phyloP scores from a whole-genome alignment of 2,113 vertebrate species.

The Dermatemys mawii region DNA sequence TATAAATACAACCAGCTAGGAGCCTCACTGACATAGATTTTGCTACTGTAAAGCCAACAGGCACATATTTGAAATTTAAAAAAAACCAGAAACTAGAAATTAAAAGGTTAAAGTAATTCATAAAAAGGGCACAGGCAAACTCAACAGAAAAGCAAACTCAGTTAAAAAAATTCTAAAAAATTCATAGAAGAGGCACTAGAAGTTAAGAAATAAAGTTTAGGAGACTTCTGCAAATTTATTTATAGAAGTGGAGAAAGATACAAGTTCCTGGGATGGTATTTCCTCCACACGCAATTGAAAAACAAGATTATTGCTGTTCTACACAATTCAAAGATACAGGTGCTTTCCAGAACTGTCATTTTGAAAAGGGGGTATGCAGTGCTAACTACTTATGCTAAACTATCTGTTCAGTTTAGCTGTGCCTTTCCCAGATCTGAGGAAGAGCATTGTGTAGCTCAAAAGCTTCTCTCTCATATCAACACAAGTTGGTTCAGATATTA shows the following conservation, averaged over 20 bases:
- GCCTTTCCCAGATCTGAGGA: neutral
- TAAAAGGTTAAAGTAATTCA: neutral
- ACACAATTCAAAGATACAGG: neutral
- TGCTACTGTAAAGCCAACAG: neutral
- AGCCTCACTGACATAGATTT: neutral
- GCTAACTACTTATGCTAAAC: neutral
- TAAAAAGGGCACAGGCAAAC: neutral
- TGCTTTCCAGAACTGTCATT: neutral
- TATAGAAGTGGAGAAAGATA: neutral
- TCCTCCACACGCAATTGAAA: neutral
- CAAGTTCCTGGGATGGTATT: neutral
- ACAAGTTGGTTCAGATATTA: neutral
- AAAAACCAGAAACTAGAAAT: neutral
- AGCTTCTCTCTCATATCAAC: neutral
- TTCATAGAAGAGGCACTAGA: neutral
- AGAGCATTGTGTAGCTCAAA: neutral
- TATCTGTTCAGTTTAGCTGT: neutral
- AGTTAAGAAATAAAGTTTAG: neutral
- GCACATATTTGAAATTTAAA: neutral
- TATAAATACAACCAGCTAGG: neutral
- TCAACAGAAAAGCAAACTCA: neutral
- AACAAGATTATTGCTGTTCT: neutral
- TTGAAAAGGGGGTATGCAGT: neutral
- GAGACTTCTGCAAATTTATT: neutral
- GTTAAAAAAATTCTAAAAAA: neutral